Evolutionary conservation across 2,113 vertebrate species (phyloP), one percentile per base, ranked within the genome.

Genomic region (Platycercus adscitus): DNA sequence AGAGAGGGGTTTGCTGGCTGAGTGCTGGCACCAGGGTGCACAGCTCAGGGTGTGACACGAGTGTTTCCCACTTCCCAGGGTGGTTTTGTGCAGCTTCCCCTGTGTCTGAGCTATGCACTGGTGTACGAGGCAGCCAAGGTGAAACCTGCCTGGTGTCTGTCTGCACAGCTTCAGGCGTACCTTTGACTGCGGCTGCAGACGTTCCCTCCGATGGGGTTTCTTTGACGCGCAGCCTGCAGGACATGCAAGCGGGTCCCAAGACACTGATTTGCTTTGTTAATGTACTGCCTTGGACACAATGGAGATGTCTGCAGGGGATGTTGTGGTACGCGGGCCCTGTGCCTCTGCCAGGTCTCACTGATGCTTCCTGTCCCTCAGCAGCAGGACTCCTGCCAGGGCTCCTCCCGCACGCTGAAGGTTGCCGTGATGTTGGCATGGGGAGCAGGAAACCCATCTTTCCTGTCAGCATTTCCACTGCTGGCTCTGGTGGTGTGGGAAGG

Each of bases 381-480:
- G 81, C 63, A 95, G 94, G 88, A 85, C 58, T 90, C n/a, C 89
- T 96, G 94, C 93, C 91, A 96, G 90, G 53, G 15, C 83, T 89
- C 70, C 95, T 95, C 84, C 87, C 0, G 25, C 55, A 31, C 0
- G 0, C 78, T 71, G 79, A 21, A 81, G 66, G 75, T 46, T 58
- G 84, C 81, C 0, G 3, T 56, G 88, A 7, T 82, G 87, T 33
- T 96, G 95, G 95, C 91, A 69, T 31, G 1, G 49, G 43, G 47
- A 86, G 65, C 79, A 83, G 95, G 95, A 94, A 94, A 64, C 77
- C 65, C 77, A 85, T 93, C 86, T 93, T 88, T 60, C 52, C 96
- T 41, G 77, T 96, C 95, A 95, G 96, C 94, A 37, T 86, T 97
- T 93, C 94, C 89, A 93, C 83, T 25, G 73, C 81, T 87, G 88